Evolutionary conservation across 2,797 vertebrate species (phyloP), one percentile per base, ranked within the genome.

Genomic region (Anas capensis): DNA sequence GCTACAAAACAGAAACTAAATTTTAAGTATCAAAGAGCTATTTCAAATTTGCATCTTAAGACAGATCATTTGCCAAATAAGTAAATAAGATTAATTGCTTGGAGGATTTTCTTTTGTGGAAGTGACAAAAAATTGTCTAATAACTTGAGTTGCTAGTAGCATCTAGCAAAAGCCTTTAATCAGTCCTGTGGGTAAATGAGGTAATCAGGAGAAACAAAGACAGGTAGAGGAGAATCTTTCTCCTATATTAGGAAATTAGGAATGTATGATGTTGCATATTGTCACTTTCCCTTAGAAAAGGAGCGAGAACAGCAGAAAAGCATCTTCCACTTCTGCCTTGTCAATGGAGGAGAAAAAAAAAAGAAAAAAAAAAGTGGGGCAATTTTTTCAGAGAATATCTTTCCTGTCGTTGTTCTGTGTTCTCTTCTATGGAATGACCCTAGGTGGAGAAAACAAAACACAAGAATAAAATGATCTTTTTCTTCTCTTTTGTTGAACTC

Each of bases 41-140:
- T 85, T 88, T 62, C 48, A 64, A 78, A 65, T 65, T 92, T 93
- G 20, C 53, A 73, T 65, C n/a, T 87, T 93, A 56, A 78, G 57
- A 69, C 48, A 64, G 62, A 81, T 86, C 14, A 49, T 84, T 86
- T 92, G 38, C 68, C 60, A 88, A 92, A 48, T 79, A 86, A 42
- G 31, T 86, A 90, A 92, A 82, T 38, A 90, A 68, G 60, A 84
- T 66, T 77, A 73, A 56, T 95, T 54, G 68, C 34, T 49, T 57
- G 44, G 33, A 80, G 24, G 17, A 70, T 86, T 82, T 54, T 80
- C 23, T 73, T 88, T 86, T 90, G 20, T 82, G 60, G 54, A 86
- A 90, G 10, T 65, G 23, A 81, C 72, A 89, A 69, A 33, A 78
- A 60, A 4, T 2, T 7, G 49, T 80, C 29, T 65, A 75, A 65